Evolutionary conservation across 2,797 vertebrate genomes (phyloP).

Genomic region (Crocidura indochinensis): DNA sequence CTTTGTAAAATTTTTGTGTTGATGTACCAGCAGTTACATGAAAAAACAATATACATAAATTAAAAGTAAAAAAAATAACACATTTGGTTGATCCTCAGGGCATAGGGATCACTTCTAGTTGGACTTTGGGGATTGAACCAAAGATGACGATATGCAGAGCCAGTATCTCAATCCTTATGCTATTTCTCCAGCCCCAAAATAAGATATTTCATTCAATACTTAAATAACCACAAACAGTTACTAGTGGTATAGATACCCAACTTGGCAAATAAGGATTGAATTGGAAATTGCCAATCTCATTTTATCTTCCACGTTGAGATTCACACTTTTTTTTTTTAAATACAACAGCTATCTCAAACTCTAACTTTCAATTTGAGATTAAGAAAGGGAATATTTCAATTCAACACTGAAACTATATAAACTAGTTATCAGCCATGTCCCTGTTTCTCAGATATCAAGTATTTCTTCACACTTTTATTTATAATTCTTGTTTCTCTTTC

Average conservation of each 20-base stretch:
- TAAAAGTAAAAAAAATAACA: slow-evolving; percentile 16
- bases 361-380: slow-evolving; percentile 8
- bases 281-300: not conserved
- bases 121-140: too few species aligned
- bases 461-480: not conserved
- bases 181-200: too few species aligned
- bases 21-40: slow-evolving; percentile 1
- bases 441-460: slow-evolving; percentile 64
- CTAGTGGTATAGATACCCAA: not conserved
- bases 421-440: not conserved
- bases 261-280: slow-evolving; percentile 45
- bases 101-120: too few species aligned
- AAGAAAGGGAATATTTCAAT: slow-evolving; percentile 33
- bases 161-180: too few species aligned
- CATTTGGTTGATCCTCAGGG: too few species aligned
- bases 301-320: slow-evolving; percentile 21
- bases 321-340: not conserved
- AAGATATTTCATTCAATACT: slow-evolving; percentile 4
- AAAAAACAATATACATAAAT: slow-evolving; percentile 15
- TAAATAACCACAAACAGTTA: not conserved
- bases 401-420: slow-evolving; percentile 42
- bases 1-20: not conserved
- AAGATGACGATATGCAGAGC: too few species aligned
- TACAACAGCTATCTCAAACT: not conserved
- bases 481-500: too few species aligned